Percentiles rank a stretch among this genome's conserved stretches.
phyloP scores from a whole-genome alignment of 2,888 invertebrate species.

The Conistra vaccinii region DNA sequence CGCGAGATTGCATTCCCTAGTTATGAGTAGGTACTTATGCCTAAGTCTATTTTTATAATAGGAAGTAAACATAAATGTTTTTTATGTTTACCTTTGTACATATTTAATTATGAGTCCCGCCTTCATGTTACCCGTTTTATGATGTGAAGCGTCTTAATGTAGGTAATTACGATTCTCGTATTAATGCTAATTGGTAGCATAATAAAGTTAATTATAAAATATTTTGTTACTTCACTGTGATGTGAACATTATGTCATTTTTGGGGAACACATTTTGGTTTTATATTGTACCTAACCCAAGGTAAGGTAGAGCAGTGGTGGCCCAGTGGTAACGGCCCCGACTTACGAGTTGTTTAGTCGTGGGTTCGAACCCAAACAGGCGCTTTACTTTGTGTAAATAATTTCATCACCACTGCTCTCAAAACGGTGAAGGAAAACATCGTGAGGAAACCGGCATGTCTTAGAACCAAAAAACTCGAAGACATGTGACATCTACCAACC shows the following conservation, averaged over 20 bases:
- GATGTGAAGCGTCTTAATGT: constrained; percentile 10
- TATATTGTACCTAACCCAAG: no score
- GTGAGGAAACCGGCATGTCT: no score
- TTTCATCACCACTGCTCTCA: no score
- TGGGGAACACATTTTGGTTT: background rate
- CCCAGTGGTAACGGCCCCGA: no score
- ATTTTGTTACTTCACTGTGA: constrained; percentile 1
- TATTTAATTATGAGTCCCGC: constrained; percentile 1
- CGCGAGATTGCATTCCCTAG: no score
- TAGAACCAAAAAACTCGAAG: no score
- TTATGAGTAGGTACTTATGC: background rate
- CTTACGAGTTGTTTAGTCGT: no score
- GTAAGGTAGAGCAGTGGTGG: no score
- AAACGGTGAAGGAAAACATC: no score
- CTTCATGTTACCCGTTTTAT: constrained; percentile 5
- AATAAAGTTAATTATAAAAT: constrained; percentile 19
- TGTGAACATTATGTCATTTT: background rate
- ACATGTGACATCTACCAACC: no score
- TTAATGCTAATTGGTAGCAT: constrained; percentile 28
- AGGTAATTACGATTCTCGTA: constrained; percentile 27
- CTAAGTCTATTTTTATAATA: background rate
- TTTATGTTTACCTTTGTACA: background rate
- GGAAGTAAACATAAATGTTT: background rate
- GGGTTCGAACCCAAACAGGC: no score
- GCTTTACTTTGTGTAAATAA: no score